Evolutionary conservation across 2,797 vertebrate genomes (phyloP), one percentile per base, ranked within the genome.

Genomic region (Ispidina picta): DNA sequence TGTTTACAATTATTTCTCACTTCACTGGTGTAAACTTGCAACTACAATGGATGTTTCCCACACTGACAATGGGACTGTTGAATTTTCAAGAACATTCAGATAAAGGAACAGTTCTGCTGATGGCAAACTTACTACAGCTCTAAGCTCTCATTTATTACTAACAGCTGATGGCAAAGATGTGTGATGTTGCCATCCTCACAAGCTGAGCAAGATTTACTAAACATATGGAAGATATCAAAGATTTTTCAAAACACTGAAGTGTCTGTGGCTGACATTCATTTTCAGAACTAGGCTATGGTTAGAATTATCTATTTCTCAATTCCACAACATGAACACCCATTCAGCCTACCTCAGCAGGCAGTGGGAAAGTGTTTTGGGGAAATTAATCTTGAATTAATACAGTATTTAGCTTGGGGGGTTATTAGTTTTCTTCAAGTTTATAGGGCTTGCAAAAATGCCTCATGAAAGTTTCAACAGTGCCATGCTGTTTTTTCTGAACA

Each of bases 141-240:
- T 66, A 75, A 89, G 15, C 14, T 37, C 41, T 69, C 66, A 60
- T 41, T 84, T 66, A 79, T 79, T 88, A 31, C 52, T 76, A 71
- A 55, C 70, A 93, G 78, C 64, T 94, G 54, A 51, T 74, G n/a
- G 37, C 41, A 76, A 82, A 68, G 54, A 60, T n/a, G 29, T 29
- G 16, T 83, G 49, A 80, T 60, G 44, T 12, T 91, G 78, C 58
- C 62, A 58, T 39, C 25, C 31, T 79, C 62, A n/a, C 35, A 87
- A 77, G 7, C 66, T 39, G 41, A 59, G 33, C 21, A 86, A 90
- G 15, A 62, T 64, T 79, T 9, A 26, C 37, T 39, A 80, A 85
- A 71, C 85, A 90, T 77, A 83, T 55, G 79, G 85, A 92, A 92
- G 49, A 58, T 13, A 81, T 72, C 20, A 86, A 74, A 62, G 16